These are phyloP conservation scores for Drosophila birchii DNA, from an alignment of 2,888 invertebrate species.

Conservation along the genomic window DNA sequence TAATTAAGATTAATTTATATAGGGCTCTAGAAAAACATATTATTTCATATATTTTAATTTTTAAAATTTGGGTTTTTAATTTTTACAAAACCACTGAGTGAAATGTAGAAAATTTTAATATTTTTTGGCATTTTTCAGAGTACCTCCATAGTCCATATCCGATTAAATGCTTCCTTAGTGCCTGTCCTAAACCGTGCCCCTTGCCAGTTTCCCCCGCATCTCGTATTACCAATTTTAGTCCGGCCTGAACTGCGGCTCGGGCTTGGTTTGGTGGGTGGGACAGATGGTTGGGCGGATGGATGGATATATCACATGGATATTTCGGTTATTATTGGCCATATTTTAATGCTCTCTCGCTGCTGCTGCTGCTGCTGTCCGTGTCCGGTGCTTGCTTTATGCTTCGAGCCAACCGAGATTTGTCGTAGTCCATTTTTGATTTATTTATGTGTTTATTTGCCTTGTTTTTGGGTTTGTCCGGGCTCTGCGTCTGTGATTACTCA, in stretches of 20 bases:
- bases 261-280: neutral
- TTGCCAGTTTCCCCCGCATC: neutral
- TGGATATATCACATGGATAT: conserved; percentile 58
- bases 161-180: neutral
- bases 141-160: neutral
- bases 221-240: conserved; percentile 40
- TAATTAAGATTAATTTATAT: no score
- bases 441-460: conserved; percentile 77
- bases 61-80: no score
- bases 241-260: conserved; percentile 13
- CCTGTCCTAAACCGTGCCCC: neutral
- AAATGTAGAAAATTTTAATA: neutral
- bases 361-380: conserved; percentile 22
- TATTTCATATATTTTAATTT: no score
- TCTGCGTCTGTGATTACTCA: conserved; percentile 77
- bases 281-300: neutral
- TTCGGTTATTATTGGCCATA: conserved; percentile 76
- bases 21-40: no score
- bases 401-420: conserved; percentile 76
- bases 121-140: neutral
- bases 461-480: conserved; percentile 51
- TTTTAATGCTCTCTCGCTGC: conserved; percentile 64
- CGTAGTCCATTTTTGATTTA: conserved; percentile 77
- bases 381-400: conserved; percentile 13
- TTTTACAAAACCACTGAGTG: neutral